Base-by-base conservation (phyloP, 2,113 vertebrate genomes). In the Thermophis baileyi region DNA sequence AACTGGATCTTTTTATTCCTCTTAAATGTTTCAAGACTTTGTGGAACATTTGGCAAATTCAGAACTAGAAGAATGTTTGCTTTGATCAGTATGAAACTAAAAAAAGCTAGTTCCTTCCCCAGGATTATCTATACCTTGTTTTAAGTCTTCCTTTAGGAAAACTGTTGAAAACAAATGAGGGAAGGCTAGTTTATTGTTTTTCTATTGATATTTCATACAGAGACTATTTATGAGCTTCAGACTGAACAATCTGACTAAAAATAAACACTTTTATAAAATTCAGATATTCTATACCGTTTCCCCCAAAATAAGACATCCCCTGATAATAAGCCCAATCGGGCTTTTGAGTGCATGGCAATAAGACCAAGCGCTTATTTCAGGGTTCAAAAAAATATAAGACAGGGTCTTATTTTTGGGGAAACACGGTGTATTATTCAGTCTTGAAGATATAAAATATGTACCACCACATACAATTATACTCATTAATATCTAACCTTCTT, bases 201-300 rank as follows among this genome's bases (percentile, higher is more conserved):
- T 94, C 90, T 86, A 53, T 18, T 87, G 54, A 2, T 0, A 7
- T 22, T 69, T 90, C 81, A 46, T 57, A 95, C 88, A 92, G 91
- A 94, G 91, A 90, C 93, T 88, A 94, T 47, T 95, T 94, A 86
- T 49, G 85, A 94, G 92, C 49, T 85, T 90, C 89, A 89, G 63
- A 74, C 94, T 97, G 97, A 97, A 96, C 97, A 97, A n/a, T 22
- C 51, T 53, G 20, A 49, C 18, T 49, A 69, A 51, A 90, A 50
- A 49, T 69, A 47, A 50, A 54, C 6, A 55, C 22, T 55, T 51
- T 40, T 81, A n/a, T 90, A 88, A 87, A 18, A 16, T 47, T 60
- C 90, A 60, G 54, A 20, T n/a, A 11, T 85, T 55, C 40, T 63
- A 27, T 60, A n/a, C n/a, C n/a, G n/a, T n/a, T n/a, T n/a, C n/a